These are phyloP conservation scores for Fissipunctia ypsillon DNA, from an alignment of 2,888 invertebrate species.

Conservation along the genomic window DNA sequence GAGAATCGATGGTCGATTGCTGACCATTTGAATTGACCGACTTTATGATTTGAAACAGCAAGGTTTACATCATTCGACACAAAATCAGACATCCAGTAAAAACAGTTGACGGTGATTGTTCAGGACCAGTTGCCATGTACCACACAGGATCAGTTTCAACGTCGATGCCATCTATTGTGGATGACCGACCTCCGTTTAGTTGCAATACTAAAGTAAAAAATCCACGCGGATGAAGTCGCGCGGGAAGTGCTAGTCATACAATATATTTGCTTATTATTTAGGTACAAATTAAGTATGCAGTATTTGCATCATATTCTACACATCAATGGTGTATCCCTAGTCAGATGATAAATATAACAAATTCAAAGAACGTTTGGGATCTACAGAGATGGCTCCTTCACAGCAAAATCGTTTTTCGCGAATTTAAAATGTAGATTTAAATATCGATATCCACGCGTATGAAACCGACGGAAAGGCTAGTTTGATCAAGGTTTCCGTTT, in stretches of 20 bases:
- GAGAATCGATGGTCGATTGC: background rate
- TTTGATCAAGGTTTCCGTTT: background rate
- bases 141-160: background rate
- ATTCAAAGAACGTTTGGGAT: background rate
- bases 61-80: background rate
- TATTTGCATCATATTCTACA: background rate
- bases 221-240: too few relatives aligned
- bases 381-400: background rate
- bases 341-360: background rate
- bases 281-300: background rate
- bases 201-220: too few relatives aligned
- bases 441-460: background rate
- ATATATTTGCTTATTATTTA: constrained; percentile 8
- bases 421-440: background rate
- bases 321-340: background rate
- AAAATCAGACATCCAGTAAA: too few relatives aligned
- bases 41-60: background rate
- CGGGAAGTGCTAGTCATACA: too few relatives aligned
- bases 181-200: background rate
- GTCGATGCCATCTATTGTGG: background rate
- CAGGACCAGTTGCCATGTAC: background rate
- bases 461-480: background rate
- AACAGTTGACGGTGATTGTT: background rate
- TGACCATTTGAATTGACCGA: too few relatives aligned
- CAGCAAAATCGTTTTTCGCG: background rate